These are phyloP conservation scores for Solen grandis DNA, from an alignment of 1,140 invertebrate species.

Conservation along the genomic window DNA sequence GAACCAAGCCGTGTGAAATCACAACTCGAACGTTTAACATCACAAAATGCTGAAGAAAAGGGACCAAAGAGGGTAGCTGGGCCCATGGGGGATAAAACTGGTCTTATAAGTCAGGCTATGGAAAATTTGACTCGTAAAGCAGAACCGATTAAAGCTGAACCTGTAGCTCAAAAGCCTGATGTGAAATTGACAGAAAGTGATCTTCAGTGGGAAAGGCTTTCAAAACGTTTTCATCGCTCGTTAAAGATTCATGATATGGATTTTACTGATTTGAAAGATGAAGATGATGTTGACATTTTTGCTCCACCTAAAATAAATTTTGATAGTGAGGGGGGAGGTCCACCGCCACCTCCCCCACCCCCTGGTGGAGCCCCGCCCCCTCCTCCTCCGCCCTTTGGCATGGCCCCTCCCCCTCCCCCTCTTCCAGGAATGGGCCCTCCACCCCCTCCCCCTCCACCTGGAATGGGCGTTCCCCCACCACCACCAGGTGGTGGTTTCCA, in stretches of 20 bases:
- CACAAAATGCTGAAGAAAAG: constrained; percentile 51
- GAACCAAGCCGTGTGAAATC: constrained; percentile 54
- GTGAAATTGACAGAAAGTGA: constrained; percentile 95
- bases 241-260: constrained; percentile 96
- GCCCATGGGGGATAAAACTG: constrained; percentile 88
- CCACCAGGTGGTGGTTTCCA: constrained; percentile 79
- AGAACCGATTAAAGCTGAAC: constrained; percentile 77
- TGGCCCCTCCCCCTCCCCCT: constrained; percentile 82
- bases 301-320: constrained; percentile 62
- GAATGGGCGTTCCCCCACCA: constrained; percentile 79
- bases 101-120: constrained; percentile 95
- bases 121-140: constrained; percentile 85
- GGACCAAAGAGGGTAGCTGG: constrained; percentile 60
- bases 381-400: constrained; percentile 62
- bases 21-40: constrained; percentile 51
- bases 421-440: constrained; percentile 79
- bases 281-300: constrained; percentile 82
- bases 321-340: constrained; percentile 83
- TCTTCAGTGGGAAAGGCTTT: constrained; percentile 96
- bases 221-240: constrained; percentile 89
- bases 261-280: constrained; percentile 93
- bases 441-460: constrained; percentile 78
- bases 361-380: constrained; percentile 80
- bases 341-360: constrained; percentile 74
- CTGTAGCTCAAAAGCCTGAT: constrained; percentile 80